Evolutionary conservation across 2,797 vertebrate species (phyloP), one percentile per base, ranked within the genome.

Genomic region (Propithecus deckenii): DNA sequence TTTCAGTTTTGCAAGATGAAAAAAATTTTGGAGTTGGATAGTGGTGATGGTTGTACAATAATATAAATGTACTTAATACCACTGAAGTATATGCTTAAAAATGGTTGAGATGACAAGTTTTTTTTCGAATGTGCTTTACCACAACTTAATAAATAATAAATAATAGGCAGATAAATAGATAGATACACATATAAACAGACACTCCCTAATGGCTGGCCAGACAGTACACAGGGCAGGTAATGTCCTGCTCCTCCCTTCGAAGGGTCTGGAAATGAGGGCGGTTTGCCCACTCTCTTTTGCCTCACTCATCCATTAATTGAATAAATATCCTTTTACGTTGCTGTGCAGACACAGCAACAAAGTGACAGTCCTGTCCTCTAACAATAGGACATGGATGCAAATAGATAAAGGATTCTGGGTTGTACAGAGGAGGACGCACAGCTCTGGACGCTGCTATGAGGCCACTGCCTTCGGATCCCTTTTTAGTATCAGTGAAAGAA

Each of bases 31-130:
- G 38, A 57, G 65, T 10, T 7, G 11, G 38, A 32, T 14, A 43
- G 2, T 0, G 0, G 32, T 14, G 38, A 17, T 0, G 12, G 65
- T 6, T 30, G 5, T 4, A 18, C 22, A 32, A 12, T 28, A 15
- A 13, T 10, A 43, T 38, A 18, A 74, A 72, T 1, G 8, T 8
- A 18, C 14, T 5, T 28, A 71, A 43, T 4, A 50, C 12, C 38
- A 28, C 30, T 1, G 2, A 91, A 20, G 4, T 8, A 43, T 0
- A 14, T 1, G 20, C 18, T 55, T 2, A 43, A 38, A 84, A 65
- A 50, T 2, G 22, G 32, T 2, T n/a, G 18, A 0, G 41, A 32
- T 1, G 15, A 18, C 30, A 20, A 7, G 35, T n/a, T 41, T 11
- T 14, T 17, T 4, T 28, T 25, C 28, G 46, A 1, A 38, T 43